phyloP scores from a whole-genome alignment of 2,797 vertebrate genomes.

The Ceryle rudis region DNA sequence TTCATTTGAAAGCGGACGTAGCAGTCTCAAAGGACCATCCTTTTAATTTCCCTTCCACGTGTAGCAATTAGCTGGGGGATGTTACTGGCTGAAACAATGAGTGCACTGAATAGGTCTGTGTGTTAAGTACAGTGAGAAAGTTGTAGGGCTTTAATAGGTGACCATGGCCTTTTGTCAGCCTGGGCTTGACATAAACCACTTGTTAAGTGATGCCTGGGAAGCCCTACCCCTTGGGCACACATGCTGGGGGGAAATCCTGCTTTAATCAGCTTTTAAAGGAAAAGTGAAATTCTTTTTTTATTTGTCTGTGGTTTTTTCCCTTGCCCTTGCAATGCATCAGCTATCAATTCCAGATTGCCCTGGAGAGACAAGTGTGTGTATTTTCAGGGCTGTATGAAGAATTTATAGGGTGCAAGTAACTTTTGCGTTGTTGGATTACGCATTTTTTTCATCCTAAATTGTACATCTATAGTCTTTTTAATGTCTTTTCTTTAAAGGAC shows the following conservation, averaged over 20 bases:
- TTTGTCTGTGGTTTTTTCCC: background rate
- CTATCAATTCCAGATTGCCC: background rate
- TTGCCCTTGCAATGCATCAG: background rate
- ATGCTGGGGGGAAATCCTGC: background rate
- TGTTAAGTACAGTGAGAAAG: slow-evolving; percentile 19
- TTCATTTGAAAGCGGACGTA: slow-evolving; percentile 60
- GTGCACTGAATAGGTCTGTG: slow-evolving; percentile 12
- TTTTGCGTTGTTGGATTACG: background rate
- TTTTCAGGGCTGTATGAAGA: background rate
- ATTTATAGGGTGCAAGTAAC: background rate
- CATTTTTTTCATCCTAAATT: background rate
- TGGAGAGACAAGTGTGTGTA: background rate
- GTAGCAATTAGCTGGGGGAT: slow-evolving; percentile 59
- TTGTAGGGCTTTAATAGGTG: slow-evolving; percentile 32
- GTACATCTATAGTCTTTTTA: slow-evolving; percentile 23
- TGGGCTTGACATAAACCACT: background rate
- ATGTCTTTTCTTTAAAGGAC: background rate
- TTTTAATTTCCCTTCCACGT: slow-evolving; percentile 68
- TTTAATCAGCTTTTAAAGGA: background rate
- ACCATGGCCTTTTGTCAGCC: background rate
- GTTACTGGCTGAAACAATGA: slow-evolving; percentile 47
- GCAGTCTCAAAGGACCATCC: slow-evolving; percentile 41
- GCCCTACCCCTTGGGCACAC: background rate
- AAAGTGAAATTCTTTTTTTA: background rate
- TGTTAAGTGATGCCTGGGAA: background rate